phyloP scores from a whole-genome alignment of 2,113 vertebrate genomes.

The Saccopteryx bilineata region DNA sequence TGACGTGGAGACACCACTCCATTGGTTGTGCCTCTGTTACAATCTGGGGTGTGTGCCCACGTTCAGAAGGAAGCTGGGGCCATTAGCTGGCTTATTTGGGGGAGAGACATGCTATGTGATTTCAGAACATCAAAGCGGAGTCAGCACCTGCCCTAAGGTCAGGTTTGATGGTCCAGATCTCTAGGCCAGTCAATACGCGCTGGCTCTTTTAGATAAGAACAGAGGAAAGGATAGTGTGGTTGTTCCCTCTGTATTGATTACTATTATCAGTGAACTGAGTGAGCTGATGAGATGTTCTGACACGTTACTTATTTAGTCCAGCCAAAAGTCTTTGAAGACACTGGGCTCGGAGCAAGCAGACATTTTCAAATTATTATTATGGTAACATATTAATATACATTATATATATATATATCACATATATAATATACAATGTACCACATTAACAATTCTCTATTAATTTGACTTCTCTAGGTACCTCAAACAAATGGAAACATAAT shows the following conservation, averaged over 20 bases:
- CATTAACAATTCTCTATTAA: background rate
- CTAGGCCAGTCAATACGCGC: fast-evolving
- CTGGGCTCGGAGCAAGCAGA: background rate
- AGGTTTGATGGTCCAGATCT: background rate
- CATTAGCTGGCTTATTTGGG: background rate
- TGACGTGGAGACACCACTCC: background rate
- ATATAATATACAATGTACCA: background rate
- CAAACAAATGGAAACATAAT: background rate
- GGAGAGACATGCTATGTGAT: background rate
- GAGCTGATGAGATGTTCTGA: background rate
- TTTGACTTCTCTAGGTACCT: background rate
- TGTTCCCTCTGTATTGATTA: background rate
- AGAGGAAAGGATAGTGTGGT: background rate
- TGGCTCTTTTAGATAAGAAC: background rate
- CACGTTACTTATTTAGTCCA: background rate
- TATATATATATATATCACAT: background rate
- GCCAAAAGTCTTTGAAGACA: background rate
- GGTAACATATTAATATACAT: background rate
- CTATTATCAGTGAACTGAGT: background rate
- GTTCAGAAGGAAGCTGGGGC: slow-evolving; percentile 31
- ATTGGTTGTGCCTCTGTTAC: background rate
- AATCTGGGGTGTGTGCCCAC: background rate
- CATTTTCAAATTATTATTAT: background rate
- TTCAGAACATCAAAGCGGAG: background rate
- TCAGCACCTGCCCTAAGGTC: background rate